Percentiles rank a stretch among this genome's conserved stretches.
Conservation (phyloP, 1,140 invertebrate species). For the Cepaea nemoralis region DNA sequence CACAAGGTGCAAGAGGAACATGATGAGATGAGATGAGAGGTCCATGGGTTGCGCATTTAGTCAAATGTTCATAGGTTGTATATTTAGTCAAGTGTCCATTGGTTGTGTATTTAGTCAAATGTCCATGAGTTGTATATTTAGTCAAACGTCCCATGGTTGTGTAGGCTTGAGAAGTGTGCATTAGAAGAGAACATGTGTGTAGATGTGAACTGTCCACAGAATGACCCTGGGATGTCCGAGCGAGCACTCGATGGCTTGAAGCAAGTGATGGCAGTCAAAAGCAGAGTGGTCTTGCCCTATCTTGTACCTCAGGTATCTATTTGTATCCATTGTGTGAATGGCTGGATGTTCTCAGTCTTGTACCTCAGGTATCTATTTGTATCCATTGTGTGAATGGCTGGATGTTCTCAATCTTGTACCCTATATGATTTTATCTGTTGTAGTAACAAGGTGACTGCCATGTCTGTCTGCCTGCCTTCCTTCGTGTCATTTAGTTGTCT, state of each 20-base stretch:
- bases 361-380: constrained; percentile 79
- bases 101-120: too few relatives aligned
- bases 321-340: background rate
- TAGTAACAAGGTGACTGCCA: background rate
- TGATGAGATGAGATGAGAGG: too few relatives aligned
- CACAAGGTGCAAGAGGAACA: too few relatives aligned
- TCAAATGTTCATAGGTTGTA: too few relatives aligned
- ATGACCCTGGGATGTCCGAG: constrained; percentile 79
- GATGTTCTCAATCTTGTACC: constrained; percentile 96
- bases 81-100: too few relatives aligned
- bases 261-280: constrained; percentile 97
- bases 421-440: constrained; percentile 48
- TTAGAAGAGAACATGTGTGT: too few relatives aligned
- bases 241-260: constrained; percentile 92
- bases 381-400: constrained; percentile 63
- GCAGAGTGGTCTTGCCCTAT: constrained; percentile 93
- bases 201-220: too few relatives aligned
- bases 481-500: background rate
- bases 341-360: constrained; percentile 91
- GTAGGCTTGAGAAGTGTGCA: too few relatives aligned
- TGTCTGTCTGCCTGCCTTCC: too few relatives aligned
- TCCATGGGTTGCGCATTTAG: too few relatives aligned
- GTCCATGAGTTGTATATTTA: too few relatives aligned
- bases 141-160: too few relatives aligned
- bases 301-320: constrained; percentile 83